Conservation (phyloP, 2,888 invertebrate genomes). For the Cetonia aurata region DNA sequence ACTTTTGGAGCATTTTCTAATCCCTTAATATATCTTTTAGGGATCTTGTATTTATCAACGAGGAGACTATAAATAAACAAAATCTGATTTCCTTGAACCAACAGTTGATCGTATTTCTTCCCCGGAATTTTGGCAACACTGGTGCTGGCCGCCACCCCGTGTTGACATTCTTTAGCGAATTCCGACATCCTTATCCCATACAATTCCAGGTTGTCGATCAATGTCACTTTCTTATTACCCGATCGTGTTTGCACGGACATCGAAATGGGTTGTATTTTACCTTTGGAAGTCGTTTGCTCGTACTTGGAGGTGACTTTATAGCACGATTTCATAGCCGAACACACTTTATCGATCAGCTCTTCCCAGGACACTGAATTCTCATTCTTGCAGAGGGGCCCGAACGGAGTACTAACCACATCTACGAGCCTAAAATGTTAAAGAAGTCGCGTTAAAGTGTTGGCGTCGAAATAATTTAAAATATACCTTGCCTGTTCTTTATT, state of each 20-base stretch:
- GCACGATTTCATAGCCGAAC: conserved; percentile 79
- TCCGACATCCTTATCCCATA: conserved; percentile 86
- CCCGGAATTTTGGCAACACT: conserved; percentile 81
- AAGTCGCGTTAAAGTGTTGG: conserved; percentile 7
- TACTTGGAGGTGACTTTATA: conserved; percentile 75
- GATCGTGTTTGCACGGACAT: conserved; percentile 83
- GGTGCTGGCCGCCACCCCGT: conserved; percentile 88
- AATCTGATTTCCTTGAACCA: conserved; percentile 94
- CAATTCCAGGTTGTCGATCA: conserved; percentile 89
- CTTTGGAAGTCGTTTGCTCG: conserved; percentile 70
- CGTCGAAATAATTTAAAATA: neutral
- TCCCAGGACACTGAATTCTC: conserved; percentile 76
- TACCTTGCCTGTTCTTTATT: conserved; percentile 60
- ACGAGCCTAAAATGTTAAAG: conserved; percentile 67
- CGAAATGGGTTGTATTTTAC: conserved; percentile 81
- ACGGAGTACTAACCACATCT: conserved; percentile 68
- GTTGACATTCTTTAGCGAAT: conserved; percentile 86
- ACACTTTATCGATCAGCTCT: conserved; percentile 75
- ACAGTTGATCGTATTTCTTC: conserved; percentile 80
- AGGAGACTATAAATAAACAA: conserved; percentile 64
- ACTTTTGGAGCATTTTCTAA: conserved; percentile 82
- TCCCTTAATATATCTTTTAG: conserved; percentile 81
- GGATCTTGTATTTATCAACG: conserved; percentile 80
- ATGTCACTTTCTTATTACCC: conserved; percentile 92
- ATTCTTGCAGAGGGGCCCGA: conserved; percentile 62